Percentiles rank a stretch among this genome's conserved stretches.
phyloP scores from a whole-genome alignment of 2,888 invertebrate genomes.

The Melinaea menophilus region DNA sequence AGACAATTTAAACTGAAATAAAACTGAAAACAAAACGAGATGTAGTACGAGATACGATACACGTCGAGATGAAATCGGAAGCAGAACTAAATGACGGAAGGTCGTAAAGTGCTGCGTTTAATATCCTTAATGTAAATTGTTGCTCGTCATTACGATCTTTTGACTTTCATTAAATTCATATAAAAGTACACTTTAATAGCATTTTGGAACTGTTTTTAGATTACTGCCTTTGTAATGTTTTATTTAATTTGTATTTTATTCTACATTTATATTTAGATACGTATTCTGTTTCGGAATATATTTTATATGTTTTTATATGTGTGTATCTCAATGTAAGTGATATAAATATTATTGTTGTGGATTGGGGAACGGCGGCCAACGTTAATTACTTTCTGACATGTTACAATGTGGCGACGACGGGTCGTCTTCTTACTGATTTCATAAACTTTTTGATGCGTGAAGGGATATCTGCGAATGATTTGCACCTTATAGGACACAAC shows the following conservation, averaged over 20 bases:
- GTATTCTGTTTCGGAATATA: no score
- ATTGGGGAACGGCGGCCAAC: conserved; percentile 79
- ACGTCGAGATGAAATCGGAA: conserved; percentile 27
- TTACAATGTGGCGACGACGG: conserved; percentile 42
- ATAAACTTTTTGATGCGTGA: conserved; percentile 67
- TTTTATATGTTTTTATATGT: conserved; percentile 34
- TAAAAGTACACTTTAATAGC: conserved; percentile 17
- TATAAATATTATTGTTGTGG: conserved; percentile 79
- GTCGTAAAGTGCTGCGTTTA: conserved; percentile 33
- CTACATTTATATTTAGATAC: not conserved
- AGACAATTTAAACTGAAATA: conserved; percentile 2
- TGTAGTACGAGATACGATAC: conserved; percentile 27
- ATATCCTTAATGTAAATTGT: conserved; percentile 31
- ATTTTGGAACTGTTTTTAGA: conserved; percentile 9
- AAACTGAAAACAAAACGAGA: conserved; percentile 11
- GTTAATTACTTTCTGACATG: conserved; percentile 70
- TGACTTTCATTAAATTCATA: conserved; percentile 21
- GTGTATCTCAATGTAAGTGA: conserved; percentile 76
- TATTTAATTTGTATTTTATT: not conserved
- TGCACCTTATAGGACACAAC: conserved; percentile 77
- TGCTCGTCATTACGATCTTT: conserved; percentile 32
- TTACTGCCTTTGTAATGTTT: conserved; percentile 5
- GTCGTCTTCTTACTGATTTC: conserved; percentile 63
- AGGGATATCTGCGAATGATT: conserved; percentile 70
- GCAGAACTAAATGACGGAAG: conserved; percentile 29